Percentiles rank a stretch among this genome's conserved stretches.
Conservation (phyloP, 1,140 invertebrate genomes). For the Penaeus chinensis region DNA sequence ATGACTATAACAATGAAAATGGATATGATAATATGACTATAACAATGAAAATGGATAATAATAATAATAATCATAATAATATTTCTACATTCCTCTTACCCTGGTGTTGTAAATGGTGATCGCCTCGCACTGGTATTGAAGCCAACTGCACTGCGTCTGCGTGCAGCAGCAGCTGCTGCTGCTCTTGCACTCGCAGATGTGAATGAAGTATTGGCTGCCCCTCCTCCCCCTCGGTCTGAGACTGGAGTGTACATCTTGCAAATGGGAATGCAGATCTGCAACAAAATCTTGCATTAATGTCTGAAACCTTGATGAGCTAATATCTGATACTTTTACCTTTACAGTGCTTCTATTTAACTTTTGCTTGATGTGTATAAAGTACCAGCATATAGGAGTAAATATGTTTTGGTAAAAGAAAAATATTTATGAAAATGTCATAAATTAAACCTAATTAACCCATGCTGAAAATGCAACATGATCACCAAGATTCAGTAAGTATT, state of each 20-base stretch:
- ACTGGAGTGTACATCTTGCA: constrained; percentile 38
- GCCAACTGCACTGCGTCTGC: constrained; percentile 28
- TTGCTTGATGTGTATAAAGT: no score
- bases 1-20: no score
- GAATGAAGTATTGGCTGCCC: background rate
- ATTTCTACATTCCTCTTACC: background rate
- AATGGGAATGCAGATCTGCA: background rate
- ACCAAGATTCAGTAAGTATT: no score
- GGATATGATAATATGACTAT: background rate
- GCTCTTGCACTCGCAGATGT: constrained; percentile 44
- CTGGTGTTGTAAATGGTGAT: constrained; percentile 40
- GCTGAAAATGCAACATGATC: no score
- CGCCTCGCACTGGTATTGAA: constrained; percentile 22
- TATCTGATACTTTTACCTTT: background rate
- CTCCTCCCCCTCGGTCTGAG: constrained; percentile 24
- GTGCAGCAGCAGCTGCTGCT: constrained; percentile 26
- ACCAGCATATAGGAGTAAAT: no score
- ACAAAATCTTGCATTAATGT: background rate
- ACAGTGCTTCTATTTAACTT: no score
- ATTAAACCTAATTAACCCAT: no score
- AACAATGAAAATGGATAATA: background rate
- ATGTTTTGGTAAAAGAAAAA: no score
- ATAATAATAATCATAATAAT: background rate
- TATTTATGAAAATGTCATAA: no score
- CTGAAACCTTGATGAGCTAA: no score